Evolutionary conservation across 2,888 invertebrate species (phyloP), one percentile per base, ranked within the genome.

Genomic region (Lepeophtheirus nordmannii): DNA sequence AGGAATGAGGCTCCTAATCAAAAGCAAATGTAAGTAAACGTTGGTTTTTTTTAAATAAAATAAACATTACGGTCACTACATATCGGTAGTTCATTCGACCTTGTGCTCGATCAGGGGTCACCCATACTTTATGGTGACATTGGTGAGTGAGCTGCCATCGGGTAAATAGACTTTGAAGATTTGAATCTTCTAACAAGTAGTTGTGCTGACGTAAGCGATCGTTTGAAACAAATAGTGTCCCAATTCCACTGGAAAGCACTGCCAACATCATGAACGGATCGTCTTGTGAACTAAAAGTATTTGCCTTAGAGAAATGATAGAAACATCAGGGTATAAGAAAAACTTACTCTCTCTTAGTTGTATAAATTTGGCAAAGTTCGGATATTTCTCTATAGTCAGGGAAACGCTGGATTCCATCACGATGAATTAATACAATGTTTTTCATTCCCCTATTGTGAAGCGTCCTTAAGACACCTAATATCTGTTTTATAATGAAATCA

Each of bases 321-420:
- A 30, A 30, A 30, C 30, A 5, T 7, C 30, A 30, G 2, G n/a
- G 30, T 30, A 30, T 30, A 30, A 30, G 30, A 30, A 30, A 30
- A 30, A 7, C 53, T 46, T 46, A 46, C 53, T 46, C 53, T 46
- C 53, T 46, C 8, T 46, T 46, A 5, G 53, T 8, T 3, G 53
- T 46, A 17, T 46, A 46, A n/a, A 46, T 46, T 2, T 46, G 53
- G 8, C 53, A 46, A 46, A 30, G 53, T n/a, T 17, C 8, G 17
- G 53, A 46, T 46, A 46, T 46, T 46, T 46, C 53, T 17, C n/a
- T 17, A 46, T n/a, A n/a, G 53, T 46, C 53, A 46, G 53, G 53
- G 8, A n/a, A 46, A 17, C 53, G 53, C 53, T 46, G n/a, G 53
- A 46, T 46, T 8, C 53, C 53, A 46, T 46, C 53, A 8, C 53